Evolutionary conservation across 2,888 invertebrate genomes (phyloP).

Genomic region (Pseudanteris insignis): DNA sequence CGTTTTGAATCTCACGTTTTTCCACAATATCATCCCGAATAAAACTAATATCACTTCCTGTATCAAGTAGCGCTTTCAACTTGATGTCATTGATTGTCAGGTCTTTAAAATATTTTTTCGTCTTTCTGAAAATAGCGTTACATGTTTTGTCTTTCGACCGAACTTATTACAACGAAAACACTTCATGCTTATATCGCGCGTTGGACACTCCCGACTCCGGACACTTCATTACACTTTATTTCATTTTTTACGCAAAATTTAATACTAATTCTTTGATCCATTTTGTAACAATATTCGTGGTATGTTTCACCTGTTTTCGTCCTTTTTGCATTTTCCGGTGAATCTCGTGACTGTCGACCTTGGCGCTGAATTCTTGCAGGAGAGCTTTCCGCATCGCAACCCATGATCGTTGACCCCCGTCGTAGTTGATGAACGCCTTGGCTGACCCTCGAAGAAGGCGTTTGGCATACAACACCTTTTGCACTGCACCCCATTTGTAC

Average conservation of each 20-base stretch:
- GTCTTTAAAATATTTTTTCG: conserved; percentile 11
- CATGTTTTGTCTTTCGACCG: conserved; percentile 5
- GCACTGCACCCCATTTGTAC: conserved; percentile 30
- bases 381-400: not conserved
- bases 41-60: conserved; percentile 31
- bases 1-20: not conserved
- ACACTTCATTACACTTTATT: too few relatives aligned
- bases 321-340: not conserved
- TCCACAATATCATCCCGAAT: conserved; percentile 12
- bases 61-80: too few relatives aligned
- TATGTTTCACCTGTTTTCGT: conserved; percentile 1
- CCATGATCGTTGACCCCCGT: conserved; percentile 13
- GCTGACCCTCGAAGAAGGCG: conserved; percentile 38
- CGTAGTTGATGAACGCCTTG: conserved; percentile 22
- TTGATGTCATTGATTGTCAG: conserved; percentile 15
- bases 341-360: conserved; percentile 4
- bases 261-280: conserved; percentile 23
- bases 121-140: conserved; percentile 1
- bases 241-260: too few relatives aligned
- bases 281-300: conserved; percentile 5
- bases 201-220: conserved; percentile 11
- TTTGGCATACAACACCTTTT: conserved; percentile 38
- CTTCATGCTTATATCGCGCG: conserved; percentile 32
- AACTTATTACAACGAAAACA: conserved; percentile 44
- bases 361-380: conserved; percentile 22